phyloP scores from a whole-genome alignment of 1,140 invertebrate species.

The Dendrolimus punctatus region DNA sequence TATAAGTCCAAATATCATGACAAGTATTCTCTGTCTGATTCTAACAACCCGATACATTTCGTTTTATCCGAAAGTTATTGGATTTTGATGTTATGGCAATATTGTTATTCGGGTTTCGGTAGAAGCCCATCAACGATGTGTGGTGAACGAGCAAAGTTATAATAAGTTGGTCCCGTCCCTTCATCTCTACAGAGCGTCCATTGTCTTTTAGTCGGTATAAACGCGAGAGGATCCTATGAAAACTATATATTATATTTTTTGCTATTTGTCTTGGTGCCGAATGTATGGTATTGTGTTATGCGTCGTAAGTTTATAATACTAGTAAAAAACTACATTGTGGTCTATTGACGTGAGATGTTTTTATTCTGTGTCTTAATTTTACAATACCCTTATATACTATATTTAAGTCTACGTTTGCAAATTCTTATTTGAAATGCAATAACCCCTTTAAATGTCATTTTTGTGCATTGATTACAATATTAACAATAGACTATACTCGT shows the following conservation, averaged over 20 bases:
- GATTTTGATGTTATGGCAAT: conserved; percentile 37
- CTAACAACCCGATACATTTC: conserved; percentile 34
- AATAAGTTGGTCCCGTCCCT: conserved; percentile 50
- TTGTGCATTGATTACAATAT: too few species aligned
- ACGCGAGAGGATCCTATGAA: conserved; percentile 19
- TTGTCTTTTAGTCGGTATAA: conserved; percentile 38
- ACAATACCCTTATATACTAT: too few species aligned
- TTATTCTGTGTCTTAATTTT: too few species aligned
- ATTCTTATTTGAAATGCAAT: too few species aligned
- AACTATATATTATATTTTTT: conserved; percentile 3
- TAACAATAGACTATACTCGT: too few species aligned
- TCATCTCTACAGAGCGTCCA: conserved; percentile 25
- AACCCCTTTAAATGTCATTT: too few species aligned
- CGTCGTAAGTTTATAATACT: neutral
- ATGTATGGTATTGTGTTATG: neutral
- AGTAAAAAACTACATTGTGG: too few species aligned
- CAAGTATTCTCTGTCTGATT: conserved; percentile 25
- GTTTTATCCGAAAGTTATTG: conserved; percentile 32
- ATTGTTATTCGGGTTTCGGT: conserved; percentile 52
- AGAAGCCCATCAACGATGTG: conserved; percentile 36
- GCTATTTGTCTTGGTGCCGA: neutral
- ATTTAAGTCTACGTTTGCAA: too few species aligned
- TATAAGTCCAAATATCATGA: conserved; percentile 26
- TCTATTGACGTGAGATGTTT: too few species aligned
- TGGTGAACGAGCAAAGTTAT: conserved; percentile 58